A percentile compares a stretch with the other conserved stretches of the same genome.
These are phyloP conservation scores for Odontomachus brunneus DNA, from an alignment of 1,140 invertebrate genomes.

Conservation along the genomic window DNA sequence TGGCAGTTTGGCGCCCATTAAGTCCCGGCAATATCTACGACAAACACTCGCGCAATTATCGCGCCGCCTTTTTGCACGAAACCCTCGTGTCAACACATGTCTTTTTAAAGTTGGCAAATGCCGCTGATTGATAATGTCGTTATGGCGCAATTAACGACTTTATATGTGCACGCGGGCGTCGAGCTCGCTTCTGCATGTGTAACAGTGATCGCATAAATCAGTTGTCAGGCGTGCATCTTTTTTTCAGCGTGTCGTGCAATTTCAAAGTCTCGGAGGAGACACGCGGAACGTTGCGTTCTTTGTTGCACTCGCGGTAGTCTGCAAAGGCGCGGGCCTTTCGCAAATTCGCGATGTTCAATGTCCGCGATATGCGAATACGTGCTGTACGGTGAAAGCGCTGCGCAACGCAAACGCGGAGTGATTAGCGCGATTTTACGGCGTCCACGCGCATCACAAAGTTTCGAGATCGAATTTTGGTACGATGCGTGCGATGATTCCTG, in stretches of 20 bases:
- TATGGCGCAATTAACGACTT: slow-evolving; percentile 35
- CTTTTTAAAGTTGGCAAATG: slow-evolving; percentile 39
- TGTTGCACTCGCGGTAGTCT: too few species aligned
- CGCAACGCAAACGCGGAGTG: too few species aligned
- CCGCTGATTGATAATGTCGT: slow-evolving; percentile 46
- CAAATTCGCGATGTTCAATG: too few species aligned
- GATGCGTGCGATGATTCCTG: background rate
- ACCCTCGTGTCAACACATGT: slow-evolving; percentile 30
- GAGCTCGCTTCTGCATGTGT: background rate
- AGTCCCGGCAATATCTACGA: slow-evolving; percentile 58
- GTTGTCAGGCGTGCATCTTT: background rate
- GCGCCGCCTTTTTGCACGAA: slow-evolving; percentile 30
- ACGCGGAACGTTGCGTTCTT: too few species aligned
- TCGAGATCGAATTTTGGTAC: background rate
- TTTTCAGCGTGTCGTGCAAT: background rate
- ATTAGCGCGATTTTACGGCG: too few species aligned
- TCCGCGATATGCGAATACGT: too few species aligned
- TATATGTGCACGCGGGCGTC: slow-evolving; percentile 21
- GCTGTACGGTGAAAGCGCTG: too few species aligned
- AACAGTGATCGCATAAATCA: slow-evolving; percentile 32
- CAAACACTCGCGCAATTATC: slow-evolving; percentile 68
- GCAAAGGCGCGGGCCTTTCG: too few species aligned
- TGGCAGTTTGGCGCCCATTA: slow-evolving; percentile 48
- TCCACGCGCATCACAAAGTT: too few species aligned
- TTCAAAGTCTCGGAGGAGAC: too few species aligned